phyloP scores from a whole-genome alignment of 2,113 vertebrate species.

The Octodon degus region DNA sequence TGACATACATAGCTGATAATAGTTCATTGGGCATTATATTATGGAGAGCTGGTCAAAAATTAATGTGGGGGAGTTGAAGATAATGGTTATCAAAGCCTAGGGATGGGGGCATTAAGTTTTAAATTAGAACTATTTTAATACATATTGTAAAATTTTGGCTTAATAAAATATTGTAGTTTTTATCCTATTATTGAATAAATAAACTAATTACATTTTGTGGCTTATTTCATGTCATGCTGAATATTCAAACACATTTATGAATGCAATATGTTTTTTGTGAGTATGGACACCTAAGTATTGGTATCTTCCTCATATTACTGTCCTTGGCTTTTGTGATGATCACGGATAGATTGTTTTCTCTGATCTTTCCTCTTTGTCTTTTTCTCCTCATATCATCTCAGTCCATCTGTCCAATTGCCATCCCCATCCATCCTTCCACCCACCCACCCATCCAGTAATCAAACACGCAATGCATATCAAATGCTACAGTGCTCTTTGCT shows the following conservation, averaged over 20 bases:
- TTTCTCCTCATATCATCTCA: neutral
- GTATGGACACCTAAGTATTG: neutral
- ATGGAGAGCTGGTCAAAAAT: neutral
- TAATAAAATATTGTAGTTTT: constrained; percentile 14
- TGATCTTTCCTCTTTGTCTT: neutral
- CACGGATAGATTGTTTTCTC: neutral
- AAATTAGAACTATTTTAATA: neutral
- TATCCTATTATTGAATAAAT: neutral
- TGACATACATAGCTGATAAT: neutral
- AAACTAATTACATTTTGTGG: neutral
- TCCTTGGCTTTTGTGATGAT: neutral
- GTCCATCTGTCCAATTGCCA: neutral
- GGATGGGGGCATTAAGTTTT: neutral
- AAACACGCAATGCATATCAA: neutral
- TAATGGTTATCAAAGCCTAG: neutral
- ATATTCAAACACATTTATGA: neutral
- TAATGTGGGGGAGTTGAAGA: neutral
- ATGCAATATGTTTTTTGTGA: neutral
- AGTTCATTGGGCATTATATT: neutral
- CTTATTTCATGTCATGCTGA: neutral
- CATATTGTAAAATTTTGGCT: constrained; percentile 1
- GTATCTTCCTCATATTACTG: neutral
- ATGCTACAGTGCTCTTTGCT: neutral
- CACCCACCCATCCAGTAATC: neutral
- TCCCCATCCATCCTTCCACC: neutral